phyloP scores from a whole-genome alignment of 2,888 invertebrate genomes.

The Amphiduros pacificus region DNA sequence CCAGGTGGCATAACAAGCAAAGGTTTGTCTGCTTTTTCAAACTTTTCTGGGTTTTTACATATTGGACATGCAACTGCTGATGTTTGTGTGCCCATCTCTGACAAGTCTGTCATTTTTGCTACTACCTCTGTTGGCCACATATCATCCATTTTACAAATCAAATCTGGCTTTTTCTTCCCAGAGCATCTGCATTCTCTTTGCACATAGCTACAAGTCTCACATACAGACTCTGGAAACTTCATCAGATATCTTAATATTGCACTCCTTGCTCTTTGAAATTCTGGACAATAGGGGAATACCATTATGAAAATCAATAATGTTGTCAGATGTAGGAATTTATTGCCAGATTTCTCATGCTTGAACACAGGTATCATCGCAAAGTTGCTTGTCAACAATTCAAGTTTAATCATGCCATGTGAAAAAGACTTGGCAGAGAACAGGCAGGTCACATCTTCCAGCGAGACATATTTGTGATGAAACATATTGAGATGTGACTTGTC shows the following conservation, averaged over 20 bases:
- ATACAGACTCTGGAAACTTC: not conserved
- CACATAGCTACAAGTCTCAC: not conserved
- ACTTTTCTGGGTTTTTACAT: not conserved
- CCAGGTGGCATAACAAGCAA: not conserved
- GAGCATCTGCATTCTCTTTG: not conserved
- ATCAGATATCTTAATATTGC: not conserved
- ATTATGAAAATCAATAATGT: slow-evolving; percentile 1
- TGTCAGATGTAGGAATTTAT: not conserved
- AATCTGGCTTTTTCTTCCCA: too few relatives aligned
- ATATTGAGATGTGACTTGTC: slow-evolving; percentile 13
- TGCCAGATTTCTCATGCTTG: not conserved
- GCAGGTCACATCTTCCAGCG: slow-evolving; percentile 15
- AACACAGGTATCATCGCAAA: not conserved
- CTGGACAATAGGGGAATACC: slow-evolving; percentile 3
- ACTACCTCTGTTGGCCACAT: not conserved
- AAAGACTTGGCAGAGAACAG: slow-evolving; percentile 11
- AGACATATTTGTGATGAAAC: slow-evolving; percentile 25
- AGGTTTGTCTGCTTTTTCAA: not conserved
- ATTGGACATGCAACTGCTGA: not conserved
- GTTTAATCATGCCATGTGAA: not conserved
- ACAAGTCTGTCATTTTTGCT: not conserved
- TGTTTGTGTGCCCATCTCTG: not conserved
- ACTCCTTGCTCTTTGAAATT: not conserved
- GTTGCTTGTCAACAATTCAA: not conserved
- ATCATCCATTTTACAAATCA: too few relatives aligned